Conservation (phyloP, 2,888 invertebrate genomes). For the Eledona agricola region DNA sequence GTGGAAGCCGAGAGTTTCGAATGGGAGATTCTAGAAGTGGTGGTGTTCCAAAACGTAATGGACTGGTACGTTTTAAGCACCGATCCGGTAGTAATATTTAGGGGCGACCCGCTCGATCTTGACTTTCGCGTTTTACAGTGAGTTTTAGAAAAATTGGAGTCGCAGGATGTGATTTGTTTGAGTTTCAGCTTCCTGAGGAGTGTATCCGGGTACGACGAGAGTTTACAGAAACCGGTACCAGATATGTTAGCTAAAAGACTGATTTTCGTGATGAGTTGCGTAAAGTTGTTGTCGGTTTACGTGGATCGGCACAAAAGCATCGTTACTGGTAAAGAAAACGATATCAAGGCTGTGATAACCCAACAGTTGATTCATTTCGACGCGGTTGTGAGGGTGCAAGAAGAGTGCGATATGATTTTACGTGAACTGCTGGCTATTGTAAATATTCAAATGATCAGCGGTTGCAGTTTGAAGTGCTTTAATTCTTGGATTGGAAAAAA, state of each 20-base stretch:
- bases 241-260: slow-evolving; percentile 65
- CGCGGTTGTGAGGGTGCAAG: slow-evolving; percentile 59
- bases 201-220: slow-evolving; percentile 68
- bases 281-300: slow-evolving; percentile 68
- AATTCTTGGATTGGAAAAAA: slow-evolving; percentile 64
- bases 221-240: slow-evolving; percentile 61
- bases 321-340: slow-evolving; percentile 63
- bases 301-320: slow-evolving; percentile 65
- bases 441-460: slow-evolving; percentile 56
- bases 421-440: slow-evolving; percentile 63
- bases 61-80: slow-evolving; percentile 80
- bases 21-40: slow-evolving; percentile 72
- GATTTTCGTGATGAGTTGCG: slow-evolving; percentile 69
- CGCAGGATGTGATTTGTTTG: not conserved
- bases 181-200: slow-evolving; percentile 67
- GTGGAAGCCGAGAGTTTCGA: slow-evolving; percentile 70
- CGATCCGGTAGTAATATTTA: slow-evolving; percentile 74
- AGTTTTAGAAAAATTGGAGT: slow-evolving; percentile 42
- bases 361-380: slow-evolving; percentile 67
- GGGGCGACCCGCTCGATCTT: slow-evolving; percentile 65
- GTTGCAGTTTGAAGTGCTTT: slow-evolving; percentile 55
- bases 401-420: slow-evolving; percentile 65
- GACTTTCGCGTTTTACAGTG: slow-evolving; percentile 70
- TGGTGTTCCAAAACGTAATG: slow-evolving; percentile 71
- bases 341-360: slow-evolving; percentile 63